A percentile compares a stretch with the other conserved stretches of the same genome.
Evolutionary conservation across 2,888 invertebrate genomes (phyloP).

Genomic region (Lysandra coridon): DNA sequence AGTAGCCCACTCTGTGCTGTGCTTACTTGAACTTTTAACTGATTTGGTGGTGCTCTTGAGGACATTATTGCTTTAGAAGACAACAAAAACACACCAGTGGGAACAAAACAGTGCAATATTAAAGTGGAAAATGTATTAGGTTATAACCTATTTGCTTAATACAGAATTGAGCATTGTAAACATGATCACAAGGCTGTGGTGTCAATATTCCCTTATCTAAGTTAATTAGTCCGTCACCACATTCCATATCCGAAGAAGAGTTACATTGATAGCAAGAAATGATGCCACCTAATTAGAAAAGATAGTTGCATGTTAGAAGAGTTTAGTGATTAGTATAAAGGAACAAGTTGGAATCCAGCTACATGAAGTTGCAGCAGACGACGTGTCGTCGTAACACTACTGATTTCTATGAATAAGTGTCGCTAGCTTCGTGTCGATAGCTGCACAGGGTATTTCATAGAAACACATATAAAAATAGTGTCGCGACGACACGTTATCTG

Average conservation of each 20-base stretch:
- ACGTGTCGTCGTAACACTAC: no score
- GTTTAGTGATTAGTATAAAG: not conserved
- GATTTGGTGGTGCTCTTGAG: not conserved
- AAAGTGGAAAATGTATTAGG: not conserved
- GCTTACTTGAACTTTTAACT: not conserved
- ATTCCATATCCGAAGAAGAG: conserved; percentile 83
- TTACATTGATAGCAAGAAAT: conserved; percentile 90
- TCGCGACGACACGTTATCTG: no score
- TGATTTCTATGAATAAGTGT: no score
- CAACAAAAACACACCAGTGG: not conserved
- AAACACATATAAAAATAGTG: no score
- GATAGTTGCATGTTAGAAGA: conserved; percentile 27
- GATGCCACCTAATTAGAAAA: conserved; percentile 60
- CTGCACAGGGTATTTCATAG: no score
- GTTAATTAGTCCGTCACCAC: conserved; percentile 84
- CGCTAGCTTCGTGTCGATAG: no score
- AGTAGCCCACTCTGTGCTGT: not conserved
- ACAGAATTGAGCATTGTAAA: conserved; percentile 91
- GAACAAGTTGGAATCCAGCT: no score
- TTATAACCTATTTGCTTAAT: conserved; percentile 86
- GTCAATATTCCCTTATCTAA: conserved; percentile 77
- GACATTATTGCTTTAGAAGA: not conserved
- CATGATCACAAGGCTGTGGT: conserved; percentile 84
- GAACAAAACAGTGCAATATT: not conserved
- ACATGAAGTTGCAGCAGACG: no score